These are phyloP conservation scores for Crambe crambe DNA, from an alignment of 37 sponge, comb jelly and placozoan species.

Conservation along the genomic window DNA sequence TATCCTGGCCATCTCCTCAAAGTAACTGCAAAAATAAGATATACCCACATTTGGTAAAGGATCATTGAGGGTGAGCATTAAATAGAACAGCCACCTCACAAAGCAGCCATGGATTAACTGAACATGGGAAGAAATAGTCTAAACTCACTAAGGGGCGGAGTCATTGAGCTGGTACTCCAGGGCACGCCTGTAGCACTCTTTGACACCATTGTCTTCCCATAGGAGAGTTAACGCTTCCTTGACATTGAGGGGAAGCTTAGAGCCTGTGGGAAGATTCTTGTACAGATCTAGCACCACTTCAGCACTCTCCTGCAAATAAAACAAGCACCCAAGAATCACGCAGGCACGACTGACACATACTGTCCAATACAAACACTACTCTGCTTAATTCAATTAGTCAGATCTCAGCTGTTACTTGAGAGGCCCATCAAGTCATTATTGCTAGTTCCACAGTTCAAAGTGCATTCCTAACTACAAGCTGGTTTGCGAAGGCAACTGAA, in stretches of 20 bases:
- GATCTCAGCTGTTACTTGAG: too few species aligned
- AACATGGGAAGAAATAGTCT: background rate
- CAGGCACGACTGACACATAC: too few species aligned
- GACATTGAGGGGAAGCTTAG: slow-evolving; percentile 65
- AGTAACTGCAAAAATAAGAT: slow-evolving; percentile 66
- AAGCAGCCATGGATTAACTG: background rate
- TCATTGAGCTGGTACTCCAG: slow-evolving; percentile 99
- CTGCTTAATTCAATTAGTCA: too few species aligned
- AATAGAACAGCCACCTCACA: background rate
- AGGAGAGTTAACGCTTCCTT: slow-evolving; percentile 63
- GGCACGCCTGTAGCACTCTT: slow-evolving; percentile 73
- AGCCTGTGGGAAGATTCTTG: slow-evolving; percentile 47
- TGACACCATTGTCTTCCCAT: slow-evolving; percentile 89
- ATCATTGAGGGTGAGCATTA: background rate
- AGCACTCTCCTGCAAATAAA: slow-evolving; percentile 60
- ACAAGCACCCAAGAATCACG: background rate
- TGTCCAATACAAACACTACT: too few species aligned
- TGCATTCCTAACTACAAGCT: too few species aligned
- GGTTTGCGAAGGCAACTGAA: too few species aligned
- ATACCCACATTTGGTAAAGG: background rate
- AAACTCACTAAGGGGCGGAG: slow-evolving; percentile 96
- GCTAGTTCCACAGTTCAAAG: too few species aligned
- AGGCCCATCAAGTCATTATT: too few species aligned
- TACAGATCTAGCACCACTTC: slow-evolving; percentile 48
- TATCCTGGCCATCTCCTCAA: slow-evolving; percentile 82